Evolutionary conservation across 2,797 vertebrate genomes (phyloP).

Genomic region (Aulostomus chinensis): DNA sequence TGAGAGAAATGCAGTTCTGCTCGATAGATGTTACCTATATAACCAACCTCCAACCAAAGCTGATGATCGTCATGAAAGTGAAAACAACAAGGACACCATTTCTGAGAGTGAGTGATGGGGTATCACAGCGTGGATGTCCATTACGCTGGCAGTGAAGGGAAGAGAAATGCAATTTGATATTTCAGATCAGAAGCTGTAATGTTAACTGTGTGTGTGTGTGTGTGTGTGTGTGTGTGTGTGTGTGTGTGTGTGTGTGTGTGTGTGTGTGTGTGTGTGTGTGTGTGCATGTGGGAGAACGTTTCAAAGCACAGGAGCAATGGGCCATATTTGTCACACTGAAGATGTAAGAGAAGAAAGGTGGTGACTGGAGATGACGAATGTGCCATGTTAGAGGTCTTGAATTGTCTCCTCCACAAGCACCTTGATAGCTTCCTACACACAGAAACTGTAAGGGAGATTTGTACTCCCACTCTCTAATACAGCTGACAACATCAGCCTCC

Average conservation of each 20-base stretch:
- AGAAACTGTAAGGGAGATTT: conserved; percentile 9
- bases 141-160: conserved; percentile 26
- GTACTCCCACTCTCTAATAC: conserved; percentile 30
- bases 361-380: conserved; percentile 43
- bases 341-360: conserved; percentile 30
- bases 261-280: conserved; percentile 4
- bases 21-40: conserved; percentile 4
- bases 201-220: conserved; percentile 4
- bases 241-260: background rate
- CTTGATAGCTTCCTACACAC: conserved; percentile 34
- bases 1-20: conserved; percentile 1
- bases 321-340: conserved; percentile 27
- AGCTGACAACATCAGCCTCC: conserved; percentile 11
- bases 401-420: conserved; percentile 33
- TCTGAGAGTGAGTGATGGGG: conserved; percentile 24
- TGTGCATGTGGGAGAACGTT: conserved; percentile 8
- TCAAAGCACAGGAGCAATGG: conserved; percentile 34
- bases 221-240: conserved; percentile 1
- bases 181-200: conserved; percentile 33
- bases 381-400: conserved; percentile 28
- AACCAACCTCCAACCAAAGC: conserved; percentile 41
- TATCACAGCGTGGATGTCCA: conserved; percentile 20
- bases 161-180: conserved; percentile 58
- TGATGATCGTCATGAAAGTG: conserved; percentile 13
- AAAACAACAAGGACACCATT: conserved; percentile 33